These are phyloP conservation scores for Sylvicola cinctus DNA, from an alignment of 2,888 invertebrate genomes.

Conservation along the genomic window DNA sequence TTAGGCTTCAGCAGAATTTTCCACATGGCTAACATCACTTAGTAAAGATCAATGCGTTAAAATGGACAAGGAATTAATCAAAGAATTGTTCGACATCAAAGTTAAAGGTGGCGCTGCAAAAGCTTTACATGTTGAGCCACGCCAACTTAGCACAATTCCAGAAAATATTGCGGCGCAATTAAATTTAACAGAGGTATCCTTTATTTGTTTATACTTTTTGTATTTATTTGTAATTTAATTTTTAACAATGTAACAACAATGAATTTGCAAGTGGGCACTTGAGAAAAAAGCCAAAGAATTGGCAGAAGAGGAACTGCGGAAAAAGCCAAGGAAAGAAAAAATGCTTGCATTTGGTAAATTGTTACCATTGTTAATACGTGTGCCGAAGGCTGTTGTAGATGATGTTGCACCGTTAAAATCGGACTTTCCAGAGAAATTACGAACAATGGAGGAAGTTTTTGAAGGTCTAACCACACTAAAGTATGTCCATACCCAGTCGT, in stretches of 20 bases:
- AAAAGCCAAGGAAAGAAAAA: conserved; percentile 8
- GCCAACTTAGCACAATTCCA: conserved; percentile 20
- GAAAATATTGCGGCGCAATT: conserved; percentile 20
- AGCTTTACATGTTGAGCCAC: conserved; percentile 19
- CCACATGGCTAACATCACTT: conserved; percentile 20
- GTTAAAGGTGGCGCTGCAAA: conserved; percentile 12
- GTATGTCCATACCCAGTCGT: too few relatives aligned
- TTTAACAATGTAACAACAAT: conserved; percentile 1
- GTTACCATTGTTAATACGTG: conserved; percentile 16
- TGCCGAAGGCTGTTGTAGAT: conserved; percentile 13
- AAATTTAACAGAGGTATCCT: conserved; percentile 18
- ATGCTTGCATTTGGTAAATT: conserved; percentile 22
- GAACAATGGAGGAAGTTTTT: too few relatives aligned
- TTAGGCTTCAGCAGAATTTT: conserved; percentile 16
- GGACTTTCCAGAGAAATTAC: conserved; percentile 18
- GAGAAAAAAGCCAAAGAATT: conserved; percentile 20
- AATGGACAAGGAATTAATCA: conserved; percentile 19
- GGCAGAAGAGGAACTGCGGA: conserved; percentile 9
- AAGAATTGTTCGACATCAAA: conserved; percentile 21
- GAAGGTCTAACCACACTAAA: too few relatives aligned
- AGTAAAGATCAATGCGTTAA: conserved; percentile 16
- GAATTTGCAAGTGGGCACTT: conserved; percentile 8
- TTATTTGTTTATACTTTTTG: neutral
- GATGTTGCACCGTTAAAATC: conserved; percentile 15
- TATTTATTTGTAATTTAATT: neutral